These are phyloP conservation scores for Thryonomys swinderianus DNA, from an alignment of 2,113 vertebrate species.

Conservation along the genomic window DNA sequence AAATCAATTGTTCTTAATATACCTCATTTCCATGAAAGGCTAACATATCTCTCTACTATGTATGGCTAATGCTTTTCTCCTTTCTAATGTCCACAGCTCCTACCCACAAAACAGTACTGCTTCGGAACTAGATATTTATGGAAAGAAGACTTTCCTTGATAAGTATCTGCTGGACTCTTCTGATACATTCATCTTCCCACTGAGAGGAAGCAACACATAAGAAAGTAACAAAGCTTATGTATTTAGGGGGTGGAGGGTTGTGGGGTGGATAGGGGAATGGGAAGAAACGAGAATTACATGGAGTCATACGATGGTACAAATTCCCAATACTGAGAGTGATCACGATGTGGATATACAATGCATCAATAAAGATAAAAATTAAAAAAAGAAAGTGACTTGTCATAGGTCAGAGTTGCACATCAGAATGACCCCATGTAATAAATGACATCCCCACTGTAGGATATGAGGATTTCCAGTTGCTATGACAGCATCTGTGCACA, in stretches of 20 bases:
- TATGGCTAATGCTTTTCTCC: background rate
- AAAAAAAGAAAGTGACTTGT: conserved; percentile 25
- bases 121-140: background rate
- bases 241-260: no score
- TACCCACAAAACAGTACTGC: background rate
- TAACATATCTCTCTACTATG: background rate
- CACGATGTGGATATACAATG: no score
- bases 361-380: no score
- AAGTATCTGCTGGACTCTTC: background rate
- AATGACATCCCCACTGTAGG: background rate
- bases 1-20: background rate
- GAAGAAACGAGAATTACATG: no score
- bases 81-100: background rate
- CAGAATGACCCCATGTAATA: background rate
- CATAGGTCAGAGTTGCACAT: background rate
- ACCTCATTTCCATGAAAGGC: background rate
- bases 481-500: background rate
- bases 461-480: background rate
- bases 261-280: no score
- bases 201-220: background rate
- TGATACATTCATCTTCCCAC: background rate
- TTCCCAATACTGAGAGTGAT: no score
- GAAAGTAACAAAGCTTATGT: no score
- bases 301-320: no score
- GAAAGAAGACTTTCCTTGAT: background rate